Evolutionary conservation across 2,797 vertebrate species (phyloP).

Genomic region (Rousettus madagascariensis): DNA sequence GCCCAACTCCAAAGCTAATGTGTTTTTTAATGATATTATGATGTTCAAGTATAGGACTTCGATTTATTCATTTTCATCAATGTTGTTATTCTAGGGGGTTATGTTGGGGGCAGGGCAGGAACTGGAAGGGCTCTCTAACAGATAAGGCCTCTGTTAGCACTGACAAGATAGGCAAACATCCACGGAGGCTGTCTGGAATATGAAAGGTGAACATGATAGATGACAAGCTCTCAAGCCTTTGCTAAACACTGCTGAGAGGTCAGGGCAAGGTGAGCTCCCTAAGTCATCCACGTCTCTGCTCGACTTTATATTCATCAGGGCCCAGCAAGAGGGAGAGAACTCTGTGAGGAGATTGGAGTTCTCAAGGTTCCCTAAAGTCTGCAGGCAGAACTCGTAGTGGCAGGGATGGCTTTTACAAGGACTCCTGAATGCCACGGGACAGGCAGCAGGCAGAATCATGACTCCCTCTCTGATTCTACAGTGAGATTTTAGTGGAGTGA

Average conservation of each 20-base stretch:
- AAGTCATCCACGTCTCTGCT: neutral
- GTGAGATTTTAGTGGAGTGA: neutral
- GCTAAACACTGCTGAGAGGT: neutral
- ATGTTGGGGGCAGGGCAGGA: neutral
- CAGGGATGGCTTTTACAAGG: neutral
- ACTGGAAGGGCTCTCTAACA: neutral
- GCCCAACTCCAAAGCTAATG: neutral
- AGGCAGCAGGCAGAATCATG: neutral
- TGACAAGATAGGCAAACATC: constrained; percentile 16
- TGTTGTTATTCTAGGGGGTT: neutral
- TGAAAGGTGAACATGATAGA: constrained; percentile 25
- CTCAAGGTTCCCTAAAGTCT: neutral
- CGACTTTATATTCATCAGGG: constrained; percentile 10
- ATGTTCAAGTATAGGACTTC: neutral
- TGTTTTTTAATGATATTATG: neutral
- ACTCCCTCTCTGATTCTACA: neutral
- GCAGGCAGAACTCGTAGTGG: neutral
- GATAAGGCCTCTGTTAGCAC: constrained; percentile 1
- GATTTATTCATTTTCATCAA: neutral
- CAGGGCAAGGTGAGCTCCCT: neutral
- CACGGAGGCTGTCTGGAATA: neutral
- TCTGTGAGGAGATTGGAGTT: neutral
- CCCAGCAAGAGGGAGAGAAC: neutral
- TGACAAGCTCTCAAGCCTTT: neutral
- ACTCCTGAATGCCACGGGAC: neutral